Evolutionary conservation across 2,888 invertebrate genomes (phyloP).

Genomic region (Xanthorhoe spadicearia): DNA sequence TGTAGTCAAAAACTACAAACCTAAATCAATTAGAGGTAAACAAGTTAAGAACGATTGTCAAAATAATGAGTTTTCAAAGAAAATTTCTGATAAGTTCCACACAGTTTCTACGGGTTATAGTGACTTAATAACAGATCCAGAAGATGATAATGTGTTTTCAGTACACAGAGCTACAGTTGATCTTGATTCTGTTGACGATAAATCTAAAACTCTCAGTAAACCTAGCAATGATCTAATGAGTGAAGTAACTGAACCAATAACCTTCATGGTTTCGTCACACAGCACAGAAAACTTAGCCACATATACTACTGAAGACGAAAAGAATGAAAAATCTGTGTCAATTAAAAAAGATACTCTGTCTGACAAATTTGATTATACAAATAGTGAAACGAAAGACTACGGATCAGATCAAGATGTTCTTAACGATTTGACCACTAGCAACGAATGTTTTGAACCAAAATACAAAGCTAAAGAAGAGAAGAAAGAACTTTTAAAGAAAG

Average conservation of each 20-base stretch:
- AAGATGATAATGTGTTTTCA: slow-evolving; percentile 54
- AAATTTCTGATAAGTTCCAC: slow-evolving; percentile 66
- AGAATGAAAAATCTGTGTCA: slow-evolving; percentile 22
- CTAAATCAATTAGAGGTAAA: slow-evolving; percentile 46
- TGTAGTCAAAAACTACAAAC: slow-evolving; percentile 62
- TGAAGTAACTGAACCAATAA: slow-evolving; percentile 35
- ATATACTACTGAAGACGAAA: slow-evolving; percentile 38
- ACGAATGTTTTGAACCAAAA: slow-evolving; percentile 43
- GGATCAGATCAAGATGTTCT: slow-evolving; percentile 44
- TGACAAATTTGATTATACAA: slow-evolving; percentile 35
- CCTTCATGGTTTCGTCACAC: slow-evolving; percentile 36
- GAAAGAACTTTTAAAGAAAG: slow-evolving; percentile 60
- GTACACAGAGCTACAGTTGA: slow-evolving; percentile 60
- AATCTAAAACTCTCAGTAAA: slow-evolving; percentile 39
- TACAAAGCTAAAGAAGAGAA: slow-evolving; percentile 55
- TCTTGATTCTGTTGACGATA: slow-evolving; percentile 52
- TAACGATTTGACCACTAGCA: slow-evolving; percentile 41
- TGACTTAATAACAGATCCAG: slow-evolving; percentile 46
- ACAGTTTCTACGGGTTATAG: slow-evolving; percentile 69
- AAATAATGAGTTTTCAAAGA: slow-evolving; percentile 56
- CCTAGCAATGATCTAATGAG: slow-evolving; percentile 28
- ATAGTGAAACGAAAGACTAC: slow-evolving; percentile 34
- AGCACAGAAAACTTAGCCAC: slow-evolving; percentile 34
- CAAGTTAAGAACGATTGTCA: slow-evolving; percentile 26
- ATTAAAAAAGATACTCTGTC: slow-evolving; percentile 33